Evolutionary conservation across 1,140 invertebrate species (phyloP).

Genomic region (Acyrthosiphon pisum): DNA sequence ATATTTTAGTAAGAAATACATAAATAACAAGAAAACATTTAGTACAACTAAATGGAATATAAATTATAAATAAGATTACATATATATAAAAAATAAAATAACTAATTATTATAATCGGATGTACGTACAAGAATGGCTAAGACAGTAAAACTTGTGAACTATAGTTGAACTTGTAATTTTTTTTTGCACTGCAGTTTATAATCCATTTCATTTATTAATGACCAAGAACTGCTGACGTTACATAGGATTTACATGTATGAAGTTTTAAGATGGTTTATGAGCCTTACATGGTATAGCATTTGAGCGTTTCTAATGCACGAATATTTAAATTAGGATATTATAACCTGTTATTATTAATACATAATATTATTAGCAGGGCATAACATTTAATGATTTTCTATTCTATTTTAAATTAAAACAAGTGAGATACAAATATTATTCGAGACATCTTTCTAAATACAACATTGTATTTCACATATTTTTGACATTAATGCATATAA

Average conservation of each 20-base stretch:
- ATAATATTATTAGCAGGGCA: no score
- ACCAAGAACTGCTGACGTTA: background rate
- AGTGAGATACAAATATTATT: background rate
- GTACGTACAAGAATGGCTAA: background rate
- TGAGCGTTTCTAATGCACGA: background rate
- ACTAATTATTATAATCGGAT: conserved; percentile 14
- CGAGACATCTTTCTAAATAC: background rate
- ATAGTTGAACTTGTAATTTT: conserved; percentile 1
- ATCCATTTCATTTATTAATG: conserved; percentile 17
- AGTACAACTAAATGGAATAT: background rate
- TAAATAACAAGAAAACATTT: background rate
- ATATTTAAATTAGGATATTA: background rate
- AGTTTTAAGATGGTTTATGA: background rate
- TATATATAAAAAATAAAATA: background rate
- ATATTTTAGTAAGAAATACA: background rate
- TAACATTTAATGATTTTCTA: background rate
- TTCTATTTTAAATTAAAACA: background rate
- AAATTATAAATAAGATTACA: background rate
- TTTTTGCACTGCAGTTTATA: background rate
- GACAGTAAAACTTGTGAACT: background rate
- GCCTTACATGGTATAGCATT: background rate
- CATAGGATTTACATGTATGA: background rate
- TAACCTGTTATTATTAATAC: no score
- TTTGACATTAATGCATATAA: background rate
- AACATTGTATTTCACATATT: background rate